These are phyloP conservation scores for Drosophila aff. DNA, from an alignment of 1,140 invertebrate genomes.

Conservation along the genomic window DNA sequence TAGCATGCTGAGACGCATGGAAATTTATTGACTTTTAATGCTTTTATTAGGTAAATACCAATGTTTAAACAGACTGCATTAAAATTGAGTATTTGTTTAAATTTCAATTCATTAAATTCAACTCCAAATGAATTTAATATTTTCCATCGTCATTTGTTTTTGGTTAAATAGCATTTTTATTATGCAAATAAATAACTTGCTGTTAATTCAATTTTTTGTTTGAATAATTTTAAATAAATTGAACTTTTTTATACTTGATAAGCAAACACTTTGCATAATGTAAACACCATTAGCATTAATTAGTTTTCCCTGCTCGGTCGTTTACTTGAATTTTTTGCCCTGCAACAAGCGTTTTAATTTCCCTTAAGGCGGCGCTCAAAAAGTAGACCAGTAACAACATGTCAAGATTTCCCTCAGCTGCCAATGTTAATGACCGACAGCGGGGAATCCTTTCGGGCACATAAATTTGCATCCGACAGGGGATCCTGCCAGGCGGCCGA, in stretches of 20 bases:
- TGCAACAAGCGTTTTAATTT: conserved; percentile 47
- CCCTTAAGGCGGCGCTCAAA: conserved; percentile 31
- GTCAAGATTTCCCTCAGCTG: conserved; percentile 22
- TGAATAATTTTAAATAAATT: conserved; percentile 16
- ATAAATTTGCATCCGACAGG: conserved; percentile 74
- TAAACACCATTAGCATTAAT: conserved; percentile 20
- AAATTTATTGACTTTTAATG: neutral
- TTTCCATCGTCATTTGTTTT: neutral
- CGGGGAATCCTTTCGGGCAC: conserved; percentile 32
- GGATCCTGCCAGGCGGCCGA: conserved; percentile 21
- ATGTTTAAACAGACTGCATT: neutral
- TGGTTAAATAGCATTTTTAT: neutral
- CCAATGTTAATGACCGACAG: conserved; percentile 30
- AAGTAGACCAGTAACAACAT: conserved; percentile 14
- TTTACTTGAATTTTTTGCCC: conserved; percentile 1
- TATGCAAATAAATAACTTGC: neutral
- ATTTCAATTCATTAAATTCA: conserved; percentile 4
- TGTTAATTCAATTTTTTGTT: conserved; percentile 17
- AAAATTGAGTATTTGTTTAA: neutral
- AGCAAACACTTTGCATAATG: conserved; percentile 11
- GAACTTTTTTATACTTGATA: neutral
- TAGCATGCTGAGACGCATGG: neutral
- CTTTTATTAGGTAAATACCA: neutral
- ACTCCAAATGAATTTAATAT: neutral
- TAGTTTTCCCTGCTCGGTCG: conserved; percentile 10